Evolutionary conservation across 2,888 invertebrate species (phyloP).

Genomic region (Eupeodes luniger): DNA sequence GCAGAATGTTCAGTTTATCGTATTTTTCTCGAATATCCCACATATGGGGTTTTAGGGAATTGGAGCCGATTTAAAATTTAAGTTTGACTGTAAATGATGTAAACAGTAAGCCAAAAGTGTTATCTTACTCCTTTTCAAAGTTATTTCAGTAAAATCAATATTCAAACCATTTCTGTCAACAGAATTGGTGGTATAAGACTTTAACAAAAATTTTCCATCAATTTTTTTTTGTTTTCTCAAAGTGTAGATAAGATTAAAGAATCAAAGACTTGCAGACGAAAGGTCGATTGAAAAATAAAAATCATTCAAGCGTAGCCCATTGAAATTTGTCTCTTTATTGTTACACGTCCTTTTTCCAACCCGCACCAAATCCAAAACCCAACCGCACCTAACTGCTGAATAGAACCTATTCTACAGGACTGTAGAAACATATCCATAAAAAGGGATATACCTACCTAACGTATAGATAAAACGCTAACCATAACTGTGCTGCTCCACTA

Average conservation of each 20-base stretch:
- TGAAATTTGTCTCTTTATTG: slow-evolving; percentile 76
- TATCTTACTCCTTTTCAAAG: no score
- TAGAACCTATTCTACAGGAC: slow-evolving; percentile 1
- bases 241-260: slow-evolving; percentile 8
- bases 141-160: no score
- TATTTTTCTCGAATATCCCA: no score
- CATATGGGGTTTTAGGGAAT: no score
- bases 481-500: slow-evolving; percentile 11
- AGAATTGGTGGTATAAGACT: background rate
- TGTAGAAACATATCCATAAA: slow-evolving; percentile 7
- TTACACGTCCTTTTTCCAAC: slow-evolving; percentile 33
- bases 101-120: no score
- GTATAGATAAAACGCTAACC: background rate
- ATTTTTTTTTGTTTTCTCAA: slow-evolving; percentile 2
- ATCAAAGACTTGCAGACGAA: slow-evolving; percentile 42
- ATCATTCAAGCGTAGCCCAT: slow-evolving; percentile 71
- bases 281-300: slow-evolving; percentile 76
- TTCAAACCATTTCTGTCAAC: background rate
- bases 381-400: background rate
- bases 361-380: background rate
- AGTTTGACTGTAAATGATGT: no score
- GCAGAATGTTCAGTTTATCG: no score
- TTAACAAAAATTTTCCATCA: background rate
- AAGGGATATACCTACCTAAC: background rate
- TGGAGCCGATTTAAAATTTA: no score